A percentile compares a stretch with the other conserved stretches of the same genome.
phyloP scores from a whole-genome alignment of 2,888 invertebrate genomes.

The Morinoia aosen region DNA sequence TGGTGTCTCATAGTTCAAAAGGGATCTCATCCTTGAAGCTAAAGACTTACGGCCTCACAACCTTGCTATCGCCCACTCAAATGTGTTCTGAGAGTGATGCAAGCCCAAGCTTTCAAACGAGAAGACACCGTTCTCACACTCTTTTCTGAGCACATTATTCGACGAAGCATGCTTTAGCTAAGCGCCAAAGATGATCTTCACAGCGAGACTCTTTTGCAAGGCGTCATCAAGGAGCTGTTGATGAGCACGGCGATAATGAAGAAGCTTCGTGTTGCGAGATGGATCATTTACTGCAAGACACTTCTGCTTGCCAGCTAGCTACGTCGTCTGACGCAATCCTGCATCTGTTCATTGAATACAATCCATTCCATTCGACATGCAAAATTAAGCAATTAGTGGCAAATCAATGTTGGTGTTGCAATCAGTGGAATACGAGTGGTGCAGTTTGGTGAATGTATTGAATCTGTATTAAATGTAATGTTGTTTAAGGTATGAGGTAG shows the following conservation, averaged over 20 bases:
- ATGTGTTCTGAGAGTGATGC: neutral
- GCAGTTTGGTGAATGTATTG: neutral
- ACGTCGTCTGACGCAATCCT: neutral
- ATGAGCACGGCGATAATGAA: constrained; percentile 19
- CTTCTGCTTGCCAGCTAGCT: neutral
- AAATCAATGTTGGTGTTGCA: neutral
- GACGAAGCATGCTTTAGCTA: neutral
- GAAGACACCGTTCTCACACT: neutral
- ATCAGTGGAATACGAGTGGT: neutral
- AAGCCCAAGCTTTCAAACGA: neutral
- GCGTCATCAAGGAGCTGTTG: neutral
- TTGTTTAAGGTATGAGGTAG: too few species aligned
- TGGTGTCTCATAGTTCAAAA: neutral
- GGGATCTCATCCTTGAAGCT: neutral
- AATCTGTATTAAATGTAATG: too few species aligned
- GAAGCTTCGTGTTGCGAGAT: constrained; percentile 1
- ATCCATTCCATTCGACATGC: neutral
- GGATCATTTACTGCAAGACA: neutral
- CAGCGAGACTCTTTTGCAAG: neutral
- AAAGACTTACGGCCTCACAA: neutral
- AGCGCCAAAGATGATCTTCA: neutral
- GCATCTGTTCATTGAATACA: neutral
- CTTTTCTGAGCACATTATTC: neutral
- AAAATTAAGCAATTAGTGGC: neutral
- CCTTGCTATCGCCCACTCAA: neutral